Evolutionary conservation across 2,888 invertebrate genomes (phyloP).

Genomic region (Rhynchonema sp.): DNA sequence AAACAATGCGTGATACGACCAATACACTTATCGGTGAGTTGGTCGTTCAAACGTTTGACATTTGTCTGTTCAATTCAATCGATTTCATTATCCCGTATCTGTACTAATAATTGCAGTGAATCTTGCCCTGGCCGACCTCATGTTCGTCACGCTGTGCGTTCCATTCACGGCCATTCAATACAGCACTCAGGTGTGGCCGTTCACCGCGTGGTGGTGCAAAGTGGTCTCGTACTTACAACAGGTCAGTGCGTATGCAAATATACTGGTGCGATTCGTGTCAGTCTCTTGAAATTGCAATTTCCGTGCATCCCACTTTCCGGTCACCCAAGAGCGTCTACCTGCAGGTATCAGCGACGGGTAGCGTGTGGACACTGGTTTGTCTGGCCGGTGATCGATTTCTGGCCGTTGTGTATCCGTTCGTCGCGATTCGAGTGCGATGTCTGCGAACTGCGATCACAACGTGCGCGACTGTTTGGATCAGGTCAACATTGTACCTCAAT

Average conservation of each 20-base stretch:
- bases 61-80: no score
- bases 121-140: not conserved
- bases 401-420: not conserved
- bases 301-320: not conserved
- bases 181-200: not conserved
- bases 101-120: no score
- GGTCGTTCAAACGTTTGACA: no score
- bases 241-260: no score
- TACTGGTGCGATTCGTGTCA: no score
- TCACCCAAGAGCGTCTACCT: not conserved
- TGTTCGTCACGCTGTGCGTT: not conserved
- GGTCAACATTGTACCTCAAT: no score
- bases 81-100: no score
- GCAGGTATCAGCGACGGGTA: not conserved
- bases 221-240: not conserved
- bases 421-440: not conserved
- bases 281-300: not conserved
- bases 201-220: not conserved
- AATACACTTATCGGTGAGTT: not conserved
- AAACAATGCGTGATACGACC: not conserved
- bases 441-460: not conserved
- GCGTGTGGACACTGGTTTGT: not conserved
- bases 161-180: constrained; percentile 1
- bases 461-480: not conserved
- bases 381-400: not conserved